Evolutionary conservation across 2,888 invertebrate genomes (phyloP), one percentile per base, ranked within the genome.

Genomic region (Phalera bucephala): DNA sequence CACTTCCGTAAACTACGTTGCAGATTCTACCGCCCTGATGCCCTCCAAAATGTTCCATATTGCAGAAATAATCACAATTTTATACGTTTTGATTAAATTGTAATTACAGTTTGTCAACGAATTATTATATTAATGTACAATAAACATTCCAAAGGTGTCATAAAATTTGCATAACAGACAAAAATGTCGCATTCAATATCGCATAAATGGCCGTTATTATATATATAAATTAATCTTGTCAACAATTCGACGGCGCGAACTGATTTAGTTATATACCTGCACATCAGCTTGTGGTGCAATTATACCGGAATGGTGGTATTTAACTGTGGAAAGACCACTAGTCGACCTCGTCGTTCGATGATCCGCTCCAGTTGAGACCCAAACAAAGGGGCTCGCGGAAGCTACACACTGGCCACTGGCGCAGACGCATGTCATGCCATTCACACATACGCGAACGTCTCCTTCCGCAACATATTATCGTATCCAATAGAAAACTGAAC

Each of bases 331-430:
- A 86, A 87, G 71, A 81, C 60, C 84, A 86, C 84, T 80, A 46
- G 84, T 36, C 61, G 85, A 57, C 87, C 86, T 87, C 55, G 55
- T 33, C 32, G 36, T 22, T 73, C 67, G 54, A 41, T 50, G 40
- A 37, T 39, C 47, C 55, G 55, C 53, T 68, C 64, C 54, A 64
- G 57, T 59, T 64, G 26, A 50, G 47, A 44, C 49, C 52, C 45
- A 49, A 66, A 72, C 68, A 74, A 73, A 72, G 65, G 66, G 60
- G 64, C 55, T 67, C 51, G 49, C 75, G 82, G 80, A 82, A 81
- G 72, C 49, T 30, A 28, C 32, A 28, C 20, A 22, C 31, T 41
- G 30, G 34, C 40, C 33, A 32, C 13, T 13, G 10, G 27, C 45
- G 21, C 23, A 14, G 9, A 12, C 31, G 43, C 45, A 55, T 32